Base-by-base conservation (phyloP, 2,888 invertebrate species). In the Nephrocerus scutellatus region DNA sequence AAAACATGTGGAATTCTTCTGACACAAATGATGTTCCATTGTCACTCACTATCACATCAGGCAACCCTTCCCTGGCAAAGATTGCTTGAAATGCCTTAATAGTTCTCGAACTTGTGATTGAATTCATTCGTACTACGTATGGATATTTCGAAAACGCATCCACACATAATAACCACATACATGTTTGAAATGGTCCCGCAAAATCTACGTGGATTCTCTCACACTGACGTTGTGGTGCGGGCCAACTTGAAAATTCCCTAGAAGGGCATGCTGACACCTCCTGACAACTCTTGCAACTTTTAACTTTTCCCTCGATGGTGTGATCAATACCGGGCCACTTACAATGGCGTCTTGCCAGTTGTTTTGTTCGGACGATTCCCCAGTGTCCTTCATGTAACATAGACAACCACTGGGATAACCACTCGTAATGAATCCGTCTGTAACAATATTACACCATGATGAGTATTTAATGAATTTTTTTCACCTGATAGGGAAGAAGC, bases 41-140 rank as follows among this genome's bases (percentile, higher is more conserved):
- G n/a, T n/a, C n/a, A n/a, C n/a, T n/a, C n/a, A n/a, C n/a, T n/a
- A n/a, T n/a, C n/a, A n/a, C n/a, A 21, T 39, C 42, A 7, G 54
- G 44, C n/a, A 50, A 30, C 5, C 50, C 51, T 36, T 50, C 49
- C 8, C 48, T 31, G 14, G 51, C 44, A 44, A 53, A 53, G 9
- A 44, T 43, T 30, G 47, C 38, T 31, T 43, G 42, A 16, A 48
- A 36, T 24, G 43, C 46, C 10, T 41, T 26, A 7, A 51, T 40
- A 6, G 39, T 44, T 19, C 10, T 22, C 13, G 16, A 15, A 4
- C 39, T 23, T 8, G 13, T 41, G 15, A 41, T 41, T n/a, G 32
- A 23, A 8, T 18, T 6, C 32, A 44, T 23, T 6, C 33, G 30
- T 6, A 41, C 25, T 6, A 40, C 33, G 8, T 21, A 43, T 9